These are phyloP conservation scores for Lytechinus pictus DNA, from an alignment of 35 echinoderm and acorn worm genomes.

Conservation along the genomic window DNA sequence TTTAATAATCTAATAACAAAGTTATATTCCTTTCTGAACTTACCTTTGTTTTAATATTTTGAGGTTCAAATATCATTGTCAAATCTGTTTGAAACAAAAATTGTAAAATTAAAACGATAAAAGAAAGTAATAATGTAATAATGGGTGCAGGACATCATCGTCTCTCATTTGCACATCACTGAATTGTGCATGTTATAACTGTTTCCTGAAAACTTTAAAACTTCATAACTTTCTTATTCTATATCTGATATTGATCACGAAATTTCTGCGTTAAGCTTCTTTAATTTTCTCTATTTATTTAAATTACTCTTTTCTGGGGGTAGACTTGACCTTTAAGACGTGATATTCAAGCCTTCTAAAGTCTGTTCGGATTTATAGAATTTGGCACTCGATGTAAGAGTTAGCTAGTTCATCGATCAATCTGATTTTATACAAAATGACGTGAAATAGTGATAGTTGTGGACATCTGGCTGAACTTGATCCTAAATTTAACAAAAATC, in stretches of 20 bases:
- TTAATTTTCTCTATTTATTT: neutral
- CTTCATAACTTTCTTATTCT: neutral
- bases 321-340: neutral
- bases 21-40: too few relatives aligned
- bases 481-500: neutral
- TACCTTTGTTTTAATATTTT: too few relatives aligned
- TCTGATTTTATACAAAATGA: neutral
- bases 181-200: neutral
- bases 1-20: too few relatives aligned
- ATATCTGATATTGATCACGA: neutral
- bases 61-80: too few relatives aligned
- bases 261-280: neutral
- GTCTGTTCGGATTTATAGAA: neutral
- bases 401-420: too few relatives aligned
- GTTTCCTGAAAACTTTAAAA: too few relatives aligned
- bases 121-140: too few relatives aligned
- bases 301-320: neutral
- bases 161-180: too few relatives aligned
- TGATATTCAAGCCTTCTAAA: neutral
- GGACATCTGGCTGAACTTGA: neutral
- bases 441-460: neutral
- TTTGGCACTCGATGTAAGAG: neutral
- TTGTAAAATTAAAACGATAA: too few relatives aligned
- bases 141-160: too few relatives aligned
- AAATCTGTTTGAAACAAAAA: too few relatives aligned